phyloP scores from a whole-genome alignment of 2,888 invertebrate genomes.

The Odontocolon sp. region DNA sequence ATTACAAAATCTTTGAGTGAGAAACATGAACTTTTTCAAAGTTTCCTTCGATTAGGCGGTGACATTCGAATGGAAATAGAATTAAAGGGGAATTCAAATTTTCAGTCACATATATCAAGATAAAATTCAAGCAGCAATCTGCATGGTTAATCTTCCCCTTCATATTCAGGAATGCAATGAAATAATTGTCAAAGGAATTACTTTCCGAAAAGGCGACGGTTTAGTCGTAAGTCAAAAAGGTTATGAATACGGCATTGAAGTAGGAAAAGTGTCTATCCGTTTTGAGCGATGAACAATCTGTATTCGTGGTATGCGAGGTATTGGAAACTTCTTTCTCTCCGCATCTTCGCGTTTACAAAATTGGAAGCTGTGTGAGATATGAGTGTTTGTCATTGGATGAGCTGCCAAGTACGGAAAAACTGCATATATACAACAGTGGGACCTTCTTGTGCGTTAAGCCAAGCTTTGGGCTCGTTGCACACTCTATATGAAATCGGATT shows the following conservation, averaged over 20 bases:
- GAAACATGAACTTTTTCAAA: constrained; percentile 54
- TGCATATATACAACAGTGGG: constrained; percentile 25
- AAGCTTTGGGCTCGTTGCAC: constrained; percentile 18
- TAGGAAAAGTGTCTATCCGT: constrained; percentile 41
- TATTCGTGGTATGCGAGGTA: constrained; percentile 38
- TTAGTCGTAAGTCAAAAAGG: constrained; percentile 37
- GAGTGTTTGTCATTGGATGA: constrained; percentile 18
- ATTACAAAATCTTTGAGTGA: constrained; percentile 46
- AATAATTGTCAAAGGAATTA: constrained; percentile 25
- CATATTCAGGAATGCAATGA: constrained; percentile 37
- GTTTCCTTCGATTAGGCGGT: constrained; percentile 41
- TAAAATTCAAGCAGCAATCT: constrained; percentile 23
- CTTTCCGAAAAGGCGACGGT: constrained; percentile 34
- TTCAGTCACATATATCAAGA: constrained; percentile 22
- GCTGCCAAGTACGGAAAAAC: constrained; percentile 12
- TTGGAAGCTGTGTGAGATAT: constrained; percentile 3
- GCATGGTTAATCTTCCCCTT: constrained; percentile 10
- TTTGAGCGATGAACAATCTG: constrained; percentile 34
- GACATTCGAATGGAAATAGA: constrained; percentile 30
- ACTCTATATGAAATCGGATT: neutral
- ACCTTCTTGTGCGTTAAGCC: constrained; percentile 25
- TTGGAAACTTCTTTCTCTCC: constrained; percentile 41
- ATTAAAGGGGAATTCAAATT: neutral
- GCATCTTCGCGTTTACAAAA: constrained; percentile 6
- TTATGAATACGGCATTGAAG: constrained; percentile 48